Conservation (phyloP, 2,113 vertebrate genomes). For the Tyto alba region DNA sequence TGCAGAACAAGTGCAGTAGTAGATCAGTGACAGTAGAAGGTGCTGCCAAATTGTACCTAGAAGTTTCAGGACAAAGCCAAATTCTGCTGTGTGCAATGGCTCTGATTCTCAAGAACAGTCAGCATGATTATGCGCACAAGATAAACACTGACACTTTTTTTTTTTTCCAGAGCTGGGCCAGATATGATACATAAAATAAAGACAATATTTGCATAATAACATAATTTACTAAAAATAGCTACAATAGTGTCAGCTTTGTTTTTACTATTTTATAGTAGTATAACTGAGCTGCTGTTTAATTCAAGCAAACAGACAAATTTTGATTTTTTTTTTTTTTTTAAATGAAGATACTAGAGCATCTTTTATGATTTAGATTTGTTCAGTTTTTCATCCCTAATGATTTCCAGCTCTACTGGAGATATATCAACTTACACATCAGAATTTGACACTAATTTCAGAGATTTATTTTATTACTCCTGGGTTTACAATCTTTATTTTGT, state of each 20-base stretch:
- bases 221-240: not conserved
- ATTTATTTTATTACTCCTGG: slow-evolving; percentile 6
- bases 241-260: not conserved
- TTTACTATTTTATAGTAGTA: not conserved
- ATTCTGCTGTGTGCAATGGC: not conserved
- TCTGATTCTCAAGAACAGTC: not conserved
- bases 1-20: not conserved
- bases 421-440: not conserved
- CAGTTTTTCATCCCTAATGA: not conserved
- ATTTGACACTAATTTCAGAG: not conserved
- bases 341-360: not conserved
- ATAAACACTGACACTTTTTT: not conserved
- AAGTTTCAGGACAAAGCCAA: not conserved
- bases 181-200: not conserved
- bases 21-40: not conserved
- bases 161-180: not conserved
- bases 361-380: not conserved
- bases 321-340: not conserved
- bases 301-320: not conserved
- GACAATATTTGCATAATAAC: not conserved
- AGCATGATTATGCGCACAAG: not conserved
- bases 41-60: not conserved
- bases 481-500: not conserved
- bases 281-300: not conserved
- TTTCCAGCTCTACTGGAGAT: not conserved